Base-by-base conservation (phyloP, 1,140 invertebrate species). In the Epicauta chinensis region DNA sequence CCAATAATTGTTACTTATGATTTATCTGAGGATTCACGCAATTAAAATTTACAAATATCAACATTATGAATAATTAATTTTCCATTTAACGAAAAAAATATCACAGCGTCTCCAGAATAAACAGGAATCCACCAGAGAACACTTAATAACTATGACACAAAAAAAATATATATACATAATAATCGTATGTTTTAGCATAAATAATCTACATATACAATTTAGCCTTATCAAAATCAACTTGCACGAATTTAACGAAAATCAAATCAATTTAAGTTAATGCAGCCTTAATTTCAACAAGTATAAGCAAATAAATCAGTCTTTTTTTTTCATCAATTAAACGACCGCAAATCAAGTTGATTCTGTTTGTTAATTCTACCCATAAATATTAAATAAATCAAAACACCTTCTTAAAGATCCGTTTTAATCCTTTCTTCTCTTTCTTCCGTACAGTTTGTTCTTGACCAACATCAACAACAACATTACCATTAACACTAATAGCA, bases 321-420 rank as follows among this genome's bases (percentile, higher is more conserved):
- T 7, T n/a, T n/a, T n/a, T n/a, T n/a, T n/a, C n/a, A n/a, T n/a
- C 11, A 41, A 29, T 17, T 17, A 40, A 12, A 15, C 35, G 35
- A 37, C 38, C 15, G n/a, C 14, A 17, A 40, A 15, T 16, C 14
- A 23, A 11, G 38, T 40, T 17, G 14, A 15, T 40, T 44, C 17
- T 11, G 5, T 23, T 23, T 23, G 7, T n/a, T n/a, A n/a, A n/a
- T n/a, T 2, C 23, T 23, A 23, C 23, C 23, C 1, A 23, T 23
- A 23, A 5, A 7, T 23, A 5, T 5, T 23, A 23, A 23, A 23
- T 35, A 17, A 29, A 44, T 31, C 16, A 53, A 32, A 67, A 67
- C 13, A 67, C 65, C 48, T 67, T 69, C 50, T 62, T 70, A 15
- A 70, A 61, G 30, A 70, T 51, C 46, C 56, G 65, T 51, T 61